Evolutionary conservation across 2,113 vertebrate genomes (phyloP).

Genomic region (Corvus hawaiiensis): DNA sequence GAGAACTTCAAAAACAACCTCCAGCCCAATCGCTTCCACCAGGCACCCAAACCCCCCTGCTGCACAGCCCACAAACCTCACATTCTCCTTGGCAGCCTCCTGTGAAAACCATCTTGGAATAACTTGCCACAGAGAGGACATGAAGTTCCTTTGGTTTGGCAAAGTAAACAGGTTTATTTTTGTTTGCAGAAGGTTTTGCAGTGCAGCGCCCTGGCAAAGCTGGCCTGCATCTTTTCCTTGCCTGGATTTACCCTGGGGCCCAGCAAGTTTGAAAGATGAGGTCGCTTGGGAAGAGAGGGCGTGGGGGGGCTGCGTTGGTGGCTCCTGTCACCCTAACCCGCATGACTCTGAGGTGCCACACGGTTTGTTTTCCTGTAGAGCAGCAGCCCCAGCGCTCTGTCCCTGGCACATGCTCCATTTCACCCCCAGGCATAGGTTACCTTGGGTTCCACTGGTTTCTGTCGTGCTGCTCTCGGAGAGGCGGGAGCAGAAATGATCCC

Average conservation of each 20-base stretch:
- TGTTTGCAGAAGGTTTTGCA: background rate
- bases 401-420: background rate
- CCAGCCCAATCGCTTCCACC: background rate
- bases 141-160: background rate
- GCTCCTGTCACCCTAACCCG: fast-evolving
- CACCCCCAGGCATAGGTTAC: background rate
- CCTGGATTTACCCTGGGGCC: background rate
- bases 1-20: background rate
- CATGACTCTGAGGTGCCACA: fast-evolving
- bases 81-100: background rate
- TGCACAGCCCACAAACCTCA: background rate
- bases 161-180: background rate
- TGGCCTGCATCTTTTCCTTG: background rate
- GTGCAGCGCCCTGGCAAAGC: background rate
- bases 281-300: fast-evolving
- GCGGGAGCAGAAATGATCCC: background rate
- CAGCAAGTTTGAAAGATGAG: fast-evolving
- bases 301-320: fast-evolving
- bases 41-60: background rate
- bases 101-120: background rate
- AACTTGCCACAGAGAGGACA: background rate
- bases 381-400: background rate
- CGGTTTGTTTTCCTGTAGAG: fast-evolving
- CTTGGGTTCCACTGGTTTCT: slow-evolving; percentile 27
- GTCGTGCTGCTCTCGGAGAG: background rate